phyloP scores from a whole-genome alignment of 2,113 vertebrate species.

The Forbesichthys papilliferus region DNA sequence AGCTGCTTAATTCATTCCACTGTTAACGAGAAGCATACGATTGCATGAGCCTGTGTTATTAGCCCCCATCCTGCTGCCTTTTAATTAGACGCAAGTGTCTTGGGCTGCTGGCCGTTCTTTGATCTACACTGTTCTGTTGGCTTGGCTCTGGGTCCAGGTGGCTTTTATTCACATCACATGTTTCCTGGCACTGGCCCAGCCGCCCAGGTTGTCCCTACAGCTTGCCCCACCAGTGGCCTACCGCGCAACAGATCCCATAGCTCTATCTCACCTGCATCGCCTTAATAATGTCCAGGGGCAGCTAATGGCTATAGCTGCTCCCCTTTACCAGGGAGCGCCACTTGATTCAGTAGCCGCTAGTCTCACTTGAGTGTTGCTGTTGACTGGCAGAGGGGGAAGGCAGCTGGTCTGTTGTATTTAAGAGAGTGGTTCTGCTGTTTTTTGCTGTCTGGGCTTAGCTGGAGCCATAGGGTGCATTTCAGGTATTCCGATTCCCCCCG shows the following conservation, averaged over 20 bases:
- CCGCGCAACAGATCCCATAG: constrained; percentile 28
- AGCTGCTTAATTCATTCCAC: constrained; percentile 4
- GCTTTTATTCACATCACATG: constrained; percentile 32
- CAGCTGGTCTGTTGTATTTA: constrained; percentile 3
- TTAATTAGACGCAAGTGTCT: constrained; percentile 27
- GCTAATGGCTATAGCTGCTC: constrained; percentile 26
- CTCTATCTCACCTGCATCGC: constrained; percentile 20
- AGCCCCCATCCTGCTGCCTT: constrained; percentile 16
- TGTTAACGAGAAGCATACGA: constrained; percentile 19
- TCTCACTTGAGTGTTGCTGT: constrained; percentile 1
- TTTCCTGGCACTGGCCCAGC: constrained; percentile 34
- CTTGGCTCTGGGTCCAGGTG: constrained; percentile 46
- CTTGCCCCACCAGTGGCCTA: constrained; percentile 36
- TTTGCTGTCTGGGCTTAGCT: no score
- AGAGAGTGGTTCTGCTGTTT: no score
- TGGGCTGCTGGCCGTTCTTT: constrained; percentile 27
- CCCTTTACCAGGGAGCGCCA: constrained; percentile 17
- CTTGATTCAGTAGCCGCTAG: neutral
- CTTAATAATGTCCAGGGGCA: constrained; percentile 52
- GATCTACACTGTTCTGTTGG: constrained; percentile 27
- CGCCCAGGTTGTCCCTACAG: constrained; percentile 35
- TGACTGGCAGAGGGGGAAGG: constrained; percentile 10
- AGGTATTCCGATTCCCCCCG: no score
- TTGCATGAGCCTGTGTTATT: constrained; percentile 7
- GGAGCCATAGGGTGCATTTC: no score